These are phyloP conservation scores for Microchirus variegatus DNA, from an alignment of 2,797 vertebrate species.

Conservation along the genomic window DNA sequence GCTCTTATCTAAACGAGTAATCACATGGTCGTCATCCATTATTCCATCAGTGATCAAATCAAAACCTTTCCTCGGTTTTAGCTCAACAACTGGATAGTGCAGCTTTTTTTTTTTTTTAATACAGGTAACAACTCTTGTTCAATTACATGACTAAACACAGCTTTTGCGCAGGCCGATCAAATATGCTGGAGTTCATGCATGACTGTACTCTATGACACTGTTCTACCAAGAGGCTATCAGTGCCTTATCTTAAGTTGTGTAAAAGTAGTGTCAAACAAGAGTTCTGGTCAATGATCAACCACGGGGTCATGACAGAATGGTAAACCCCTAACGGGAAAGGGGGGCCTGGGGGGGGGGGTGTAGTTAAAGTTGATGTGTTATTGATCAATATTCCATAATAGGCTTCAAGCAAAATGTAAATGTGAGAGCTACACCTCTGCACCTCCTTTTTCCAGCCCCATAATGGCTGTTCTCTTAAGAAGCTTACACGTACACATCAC, in stretches of 20 bases:
- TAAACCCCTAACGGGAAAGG: conserved; percentile 26
- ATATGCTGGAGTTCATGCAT: conserved; percentile 3
- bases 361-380: too few species aligned
- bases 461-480: too few species aligned
- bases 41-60: conserved; percentile 50
- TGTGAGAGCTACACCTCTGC: too few species aligned
- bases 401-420: too few species aligned
- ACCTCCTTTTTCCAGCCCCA: too few species aligned
- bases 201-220: conserved; percentile 36
- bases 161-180: conserved; percentile 1
- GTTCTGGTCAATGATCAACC: conserved; percentile 68
- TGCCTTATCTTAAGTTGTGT: conserved; percentile 60
- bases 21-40: conserved; percentile 53
- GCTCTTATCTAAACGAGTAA: conserved; percentile 59
- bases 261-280: conserved; percentile 58
- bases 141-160: neutral
- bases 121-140: neutral
- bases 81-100: neutral
- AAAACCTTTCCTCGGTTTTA: conserved; percentile 28
- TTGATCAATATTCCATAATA: too few species aligned
- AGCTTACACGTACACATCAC: too few species aligned
- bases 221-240: conserved; percentile 26
- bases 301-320: conserved; percentile 19
- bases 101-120: conserved; percentile 4
- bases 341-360: too few species aligned